Base-by-base conservation (phyloP, 2,113 vertebrate genomes). In the Pogonocichla stellata region DNA sequence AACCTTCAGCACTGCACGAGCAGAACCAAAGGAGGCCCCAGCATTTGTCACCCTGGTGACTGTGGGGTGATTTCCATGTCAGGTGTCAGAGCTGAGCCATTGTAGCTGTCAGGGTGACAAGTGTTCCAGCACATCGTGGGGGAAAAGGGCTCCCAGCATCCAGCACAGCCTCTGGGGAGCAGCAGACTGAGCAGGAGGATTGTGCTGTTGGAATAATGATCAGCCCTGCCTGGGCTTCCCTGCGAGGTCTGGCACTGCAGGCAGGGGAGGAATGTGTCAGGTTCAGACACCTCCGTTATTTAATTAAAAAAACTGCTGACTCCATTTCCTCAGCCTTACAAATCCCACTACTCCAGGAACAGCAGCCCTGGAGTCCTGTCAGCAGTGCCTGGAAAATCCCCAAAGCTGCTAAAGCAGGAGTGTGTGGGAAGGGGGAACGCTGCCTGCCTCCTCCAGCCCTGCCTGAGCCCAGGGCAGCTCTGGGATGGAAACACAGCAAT, bases 281-380 rank as follows among this genome's bases (percentile, higher is more conserved):
- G 67, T 91, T 80, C 95, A 89, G 81, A 88, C 79, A 65, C 48
- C 86, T 31, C 51, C 0, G 29, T 6, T 36, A 26, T 64, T 73
- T 56, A n/a, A 94, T 82, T 77, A 45, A 67, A 84, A 66, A 73
- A 92, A 10, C 13, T 13, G 90, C 90, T 94, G 88, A 95, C 90
- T 96, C 15, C 48, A 14, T 80, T 60, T 82, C 66, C 79, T 66
- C 85, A 26, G 85, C 84, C 18, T 26, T 28, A 45, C 79, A 65
- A 79, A 60, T 5, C 12, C 45, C 47, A 7, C 28, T 4, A 5
- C 58, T 51, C 31, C 61, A 50, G 91, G 78, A 93, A 25, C 17
- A 14, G 5, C 5, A 1, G 53, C 28, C 54, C 79, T 17, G 81
- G 90, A 36, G 74, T 1, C 24, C 69, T 6, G 43, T 4, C 8